Conservation (phyloP, 2,888 invertebrate genomes). For the Scrobipalpa atriplicella region DNA sequence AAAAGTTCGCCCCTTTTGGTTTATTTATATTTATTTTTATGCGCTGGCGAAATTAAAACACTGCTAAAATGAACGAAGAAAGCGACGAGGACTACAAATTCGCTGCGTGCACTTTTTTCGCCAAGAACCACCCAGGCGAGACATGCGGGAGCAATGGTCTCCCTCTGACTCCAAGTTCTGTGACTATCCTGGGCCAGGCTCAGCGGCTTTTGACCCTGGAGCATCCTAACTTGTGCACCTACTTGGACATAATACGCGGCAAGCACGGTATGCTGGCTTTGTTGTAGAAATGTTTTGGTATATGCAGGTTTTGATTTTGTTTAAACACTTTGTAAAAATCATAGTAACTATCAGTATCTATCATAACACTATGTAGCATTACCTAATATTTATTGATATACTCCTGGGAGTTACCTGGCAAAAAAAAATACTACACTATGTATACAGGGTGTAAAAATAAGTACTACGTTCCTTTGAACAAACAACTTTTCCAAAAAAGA, state of each 20-base stretch:
- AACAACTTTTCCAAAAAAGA: too few species aligned
- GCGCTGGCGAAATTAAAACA: neutral
- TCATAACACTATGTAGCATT: too few species aligned
- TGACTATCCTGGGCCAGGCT: conserved; percentile 95
- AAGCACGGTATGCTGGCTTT: conserved; percentile 91
- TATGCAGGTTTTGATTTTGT: neutral
- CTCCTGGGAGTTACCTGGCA: too few species aligned
- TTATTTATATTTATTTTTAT: neutral
- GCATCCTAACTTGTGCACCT: conserved; percentile 93
- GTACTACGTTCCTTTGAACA: too few species aligned
- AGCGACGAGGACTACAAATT: conserved; percentile 76
- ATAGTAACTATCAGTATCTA: too few species aligned
- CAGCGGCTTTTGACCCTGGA: conserved; percentile 90
- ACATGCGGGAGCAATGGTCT: conserved; percentile 97
- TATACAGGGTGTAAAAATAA: too few species aligned
- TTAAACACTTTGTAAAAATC: neutral
- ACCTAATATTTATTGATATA: too few species aligned
- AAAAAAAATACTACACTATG: too few species aligned
- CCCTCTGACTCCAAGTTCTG: conserved; percentile 97
- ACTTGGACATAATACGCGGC: conserved; percentile 95
- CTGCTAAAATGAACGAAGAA: conserved; percentile 47
- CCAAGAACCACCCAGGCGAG: conserved; percentile 94
- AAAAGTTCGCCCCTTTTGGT: neutral
- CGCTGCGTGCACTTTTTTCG: conserved; percentile 96
- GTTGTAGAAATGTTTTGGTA: neutral